Conservation (phyloP, 2,113 vertebrate species). For the Megaleporinus macrocephalus region DNA sequence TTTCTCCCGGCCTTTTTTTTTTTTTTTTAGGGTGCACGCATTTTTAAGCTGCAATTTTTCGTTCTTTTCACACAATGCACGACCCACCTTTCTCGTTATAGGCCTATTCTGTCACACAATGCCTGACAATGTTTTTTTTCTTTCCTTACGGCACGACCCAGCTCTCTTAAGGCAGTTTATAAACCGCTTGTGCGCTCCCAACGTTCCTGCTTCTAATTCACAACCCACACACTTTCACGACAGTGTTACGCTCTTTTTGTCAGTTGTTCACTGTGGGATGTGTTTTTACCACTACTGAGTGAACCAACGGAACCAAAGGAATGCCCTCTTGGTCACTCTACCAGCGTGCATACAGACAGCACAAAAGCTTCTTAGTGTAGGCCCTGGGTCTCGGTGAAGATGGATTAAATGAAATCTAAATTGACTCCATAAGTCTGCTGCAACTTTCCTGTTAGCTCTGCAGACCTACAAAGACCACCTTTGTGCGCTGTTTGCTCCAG, state of each 20-base stretch:
- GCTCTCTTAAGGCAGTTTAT: background rate
- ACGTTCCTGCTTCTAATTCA: background rate
- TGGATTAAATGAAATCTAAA: conserved; percentile 24
- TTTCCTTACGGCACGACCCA: conserved; percentile 18
- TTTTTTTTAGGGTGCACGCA: background rate
- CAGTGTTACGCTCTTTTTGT: conserved; percentile 4
- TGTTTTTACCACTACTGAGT: conserved; percentile 8
- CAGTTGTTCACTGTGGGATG: conserved; percentile 19
- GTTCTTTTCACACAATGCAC: background rate
- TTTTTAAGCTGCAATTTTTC: background rate
- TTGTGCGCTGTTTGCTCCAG: conserved; percentile 2
- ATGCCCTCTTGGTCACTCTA: background rate
- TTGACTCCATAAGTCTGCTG: conserved; percentile 8
- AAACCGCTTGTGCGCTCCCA: background rate
- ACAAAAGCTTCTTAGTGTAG: conserved; percentile 24
- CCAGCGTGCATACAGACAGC: background rate
- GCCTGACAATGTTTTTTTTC: background rate
- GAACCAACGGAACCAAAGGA: conserved; percentile 3
- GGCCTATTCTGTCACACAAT: conserved; percentile 3
- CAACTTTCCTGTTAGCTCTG: background rate
- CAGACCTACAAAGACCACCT: background rate
- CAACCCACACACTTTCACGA: background rate
- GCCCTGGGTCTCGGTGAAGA: background rate
- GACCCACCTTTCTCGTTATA: background rate
- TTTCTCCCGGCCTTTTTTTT: background rate